Conservation (phyloP, 2,888 invertebrate species). For the Colletes collaris region DNA sequence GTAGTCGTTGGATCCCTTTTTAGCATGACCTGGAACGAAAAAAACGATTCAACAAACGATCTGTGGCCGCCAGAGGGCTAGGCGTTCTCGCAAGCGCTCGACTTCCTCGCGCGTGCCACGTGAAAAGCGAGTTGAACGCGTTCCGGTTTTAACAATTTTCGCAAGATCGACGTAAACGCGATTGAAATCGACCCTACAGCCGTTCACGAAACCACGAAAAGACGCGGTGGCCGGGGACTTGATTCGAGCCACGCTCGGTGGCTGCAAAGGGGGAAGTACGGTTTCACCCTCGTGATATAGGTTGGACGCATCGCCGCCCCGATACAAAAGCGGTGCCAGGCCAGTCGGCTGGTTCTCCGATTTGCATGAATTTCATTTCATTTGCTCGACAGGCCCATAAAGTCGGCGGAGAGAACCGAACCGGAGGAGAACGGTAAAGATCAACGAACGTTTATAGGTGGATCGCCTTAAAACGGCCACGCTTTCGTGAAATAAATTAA, state of each 20-base stretch:
- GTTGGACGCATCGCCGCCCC: slow-evolving; percentile 77
- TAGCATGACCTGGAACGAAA: slow-evolving; percentile 70
- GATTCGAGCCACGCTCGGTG: slow-evolving; percentile 18
- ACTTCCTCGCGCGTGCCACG: no score
- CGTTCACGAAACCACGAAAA: slow-evolving; percentile 46
- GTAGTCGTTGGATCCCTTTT: slow-evolving; percentile 85
- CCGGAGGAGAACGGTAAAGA: slow-evolving; percentile 46
- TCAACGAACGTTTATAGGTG: slow-evolving; percentile 44
- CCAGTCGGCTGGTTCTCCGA: slow-evolving; percentile 60
- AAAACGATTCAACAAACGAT: neutral
- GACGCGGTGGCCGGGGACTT: slow-evolving; percentile 26
- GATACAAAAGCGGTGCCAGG: slow-evolving; percentile 75
- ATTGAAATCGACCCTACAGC: slow-evolving; percentile 30
- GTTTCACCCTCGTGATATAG: slow-evolving; percentile 68
- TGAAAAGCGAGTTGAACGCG: no score
- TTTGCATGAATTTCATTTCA: slow-evolving; percentile 81
- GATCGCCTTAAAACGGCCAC: slow-evolving; percentile 22
- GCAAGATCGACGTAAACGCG: neutral
- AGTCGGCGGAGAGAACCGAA: slow-evolving; percentile 50
- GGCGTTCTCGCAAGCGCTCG: no score
- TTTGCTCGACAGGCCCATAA: slow-evolving; percentile 74
- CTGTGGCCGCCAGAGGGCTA: no score
- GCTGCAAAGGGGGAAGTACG: slow-evolving; percentile 54
- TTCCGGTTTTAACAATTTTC: no score
- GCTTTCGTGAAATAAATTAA: neutral